A percentile compares a stretch with the other conserved stretches of the same genome.
phyloP scores from a whole-genome alignment of 30 jellyfish, hydroid and myxozoan genomes.

The Aurelia aurita complex sp. Pacific region DNA sequence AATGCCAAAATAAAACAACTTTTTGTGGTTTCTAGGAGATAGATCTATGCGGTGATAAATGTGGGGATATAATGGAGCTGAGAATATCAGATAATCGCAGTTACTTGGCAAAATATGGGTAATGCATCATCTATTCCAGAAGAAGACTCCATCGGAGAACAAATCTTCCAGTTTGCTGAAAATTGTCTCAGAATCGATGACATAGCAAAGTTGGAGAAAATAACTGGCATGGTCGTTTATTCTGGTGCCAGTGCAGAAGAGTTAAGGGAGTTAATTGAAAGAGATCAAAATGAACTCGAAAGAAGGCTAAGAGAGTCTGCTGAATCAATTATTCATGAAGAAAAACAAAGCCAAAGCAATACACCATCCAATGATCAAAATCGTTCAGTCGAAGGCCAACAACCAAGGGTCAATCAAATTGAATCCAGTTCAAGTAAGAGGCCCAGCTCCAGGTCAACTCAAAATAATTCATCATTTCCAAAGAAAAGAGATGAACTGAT shows the following conservation, averaged over 20 bases:
- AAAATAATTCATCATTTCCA: background rate
- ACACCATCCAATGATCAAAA: background rate
- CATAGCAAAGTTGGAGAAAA: constrained; percentile 17
- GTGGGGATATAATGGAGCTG: too few species aligned
- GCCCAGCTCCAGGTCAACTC: background rate
- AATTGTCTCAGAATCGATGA: constrained; percentile 14
- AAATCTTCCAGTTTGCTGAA: constrained; percentile 34
- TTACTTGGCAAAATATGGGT: constrained; percentile 27
- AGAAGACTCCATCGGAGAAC: constrained; percentile 33
- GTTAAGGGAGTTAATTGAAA: background rate
- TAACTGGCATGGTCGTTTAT: constrained; percentile 46
- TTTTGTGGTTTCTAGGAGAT: too few species aligned
- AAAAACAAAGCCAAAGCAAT: background rate
- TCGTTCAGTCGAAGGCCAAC: background rate
- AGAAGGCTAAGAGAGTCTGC: constrained; percentile 48
- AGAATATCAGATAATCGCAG: too few species aligned
- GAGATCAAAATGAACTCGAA: constrained; percentile 33
- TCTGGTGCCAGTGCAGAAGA: constrained; percentile 21
- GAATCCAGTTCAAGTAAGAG: background rate
- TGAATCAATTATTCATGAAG: background rate
- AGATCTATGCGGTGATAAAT: too few species aligned
- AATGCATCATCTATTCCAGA: constrained; percentile 21
- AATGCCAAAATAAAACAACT: too few species aligned
- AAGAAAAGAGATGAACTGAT: constrained; percentile 29
- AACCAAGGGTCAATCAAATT: background rate